Conservation (phyloP, 1,140 invertebrate genomes). For the Vanessa tameamea region DNA sequence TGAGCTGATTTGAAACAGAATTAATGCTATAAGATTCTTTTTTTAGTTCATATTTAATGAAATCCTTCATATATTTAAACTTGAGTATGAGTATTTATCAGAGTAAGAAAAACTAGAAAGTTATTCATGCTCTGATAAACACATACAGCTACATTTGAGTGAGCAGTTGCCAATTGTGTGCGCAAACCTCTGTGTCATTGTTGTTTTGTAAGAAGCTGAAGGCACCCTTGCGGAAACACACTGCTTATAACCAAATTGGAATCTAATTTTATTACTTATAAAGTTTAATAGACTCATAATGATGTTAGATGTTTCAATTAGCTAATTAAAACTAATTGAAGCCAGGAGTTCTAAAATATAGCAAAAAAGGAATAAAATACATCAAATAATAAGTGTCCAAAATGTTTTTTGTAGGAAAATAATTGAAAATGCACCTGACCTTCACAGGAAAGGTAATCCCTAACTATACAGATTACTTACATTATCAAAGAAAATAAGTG, state of each 20-base stretch:
- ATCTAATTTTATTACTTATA: background rate
- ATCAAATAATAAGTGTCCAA: too few species aligned
- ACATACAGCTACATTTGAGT: conserved; percentile 68
- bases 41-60: background rate
- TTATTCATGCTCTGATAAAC: conserved; percentile 80
- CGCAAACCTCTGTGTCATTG: conserved; percentile 67
- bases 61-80: background rate
- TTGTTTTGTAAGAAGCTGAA: conserved; percentile 68
- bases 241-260: background rate
- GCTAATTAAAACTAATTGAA: background rate
- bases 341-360: too few species aligned
- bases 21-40: background rate
- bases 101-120: conserved; percentile 73
- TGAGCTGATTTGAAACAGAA: background rate
- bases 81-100: conserved; percentile 14
- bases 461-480: too few species aligned
- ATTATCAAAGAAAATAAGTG: too few species aligned
- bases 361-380: too few species aligned
- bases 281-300: background rate
- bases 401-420: too few species aligned
- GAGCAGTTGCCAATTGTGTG: conserved; percentile 69
- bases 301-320: background rate
- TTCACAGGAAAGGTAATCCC: too few species aligned
- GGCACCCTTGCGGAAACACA: conserved; percentile 40
- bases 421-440: too few species aligned